A percentile compares a stretch with the other conserved stretches of the same genome.
Conservation (phyloP, 1,140 invertebrate genomes). For the Drosophila ficusphila region DNA sequence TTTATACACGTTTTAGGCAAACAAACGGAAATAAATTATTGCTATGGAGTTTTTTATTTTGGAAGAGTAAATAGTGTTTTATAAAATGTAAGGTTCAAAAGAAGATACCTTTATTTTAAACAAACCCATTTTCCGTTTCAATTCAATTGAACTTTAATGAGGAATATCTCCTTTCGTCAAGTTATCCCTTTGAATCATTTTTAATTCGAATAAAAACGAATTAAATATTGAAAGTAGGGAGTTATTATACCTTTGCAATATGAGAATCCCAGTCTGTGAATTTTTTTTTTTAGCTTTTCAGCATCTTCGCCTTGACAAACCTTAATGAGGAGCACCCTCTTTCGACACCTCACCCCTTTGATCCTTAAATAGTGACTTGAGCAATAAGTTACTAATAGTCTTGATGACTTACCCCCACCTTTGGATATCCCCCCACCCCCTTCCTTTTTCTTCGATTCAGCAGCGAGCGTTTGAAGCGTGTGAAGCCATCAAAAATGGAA, state of each 20-base stretch:
- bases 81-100: too few species aligned
- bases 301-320: background rate
- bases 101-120: too few species aligned
- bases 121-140: too few species aligned
- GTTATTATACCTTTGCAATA: too few species aligned
- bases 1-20: constrained; percentile 23
- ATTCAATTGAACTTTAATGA: too few species aligned
- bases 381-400: constrained; percentile 28
- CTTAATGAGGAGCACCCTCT: constrained; percentile 7
- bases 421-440: background rate
- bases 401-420: constrained; percentile 1
- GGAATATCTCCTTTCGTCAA: too few species aligned
- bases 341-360: background rate
- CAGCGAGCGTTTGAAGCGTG: constrained; percentile 40
- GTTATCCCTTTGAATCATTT: too few species aligned
- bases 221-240: too few species aligned
- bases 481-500: constrained; percentile 63
- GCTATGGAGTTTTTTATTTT: too few species aligned
- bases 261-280: too few species aligned
- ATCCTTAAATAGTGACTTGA: constrained; percentile 15
- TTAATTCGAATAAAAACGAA: too few species aligned
- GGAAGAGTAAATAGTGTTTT: background rate
- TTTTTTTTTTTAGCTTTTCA: too few species aligned
- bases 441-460: background rate
- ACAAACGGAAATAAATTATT: constrained; percentile 1